phyloP scores from a whole-genome alignment of 2,113 vertebrate genomes.

The Misgurnus mizolepis region DNA sequence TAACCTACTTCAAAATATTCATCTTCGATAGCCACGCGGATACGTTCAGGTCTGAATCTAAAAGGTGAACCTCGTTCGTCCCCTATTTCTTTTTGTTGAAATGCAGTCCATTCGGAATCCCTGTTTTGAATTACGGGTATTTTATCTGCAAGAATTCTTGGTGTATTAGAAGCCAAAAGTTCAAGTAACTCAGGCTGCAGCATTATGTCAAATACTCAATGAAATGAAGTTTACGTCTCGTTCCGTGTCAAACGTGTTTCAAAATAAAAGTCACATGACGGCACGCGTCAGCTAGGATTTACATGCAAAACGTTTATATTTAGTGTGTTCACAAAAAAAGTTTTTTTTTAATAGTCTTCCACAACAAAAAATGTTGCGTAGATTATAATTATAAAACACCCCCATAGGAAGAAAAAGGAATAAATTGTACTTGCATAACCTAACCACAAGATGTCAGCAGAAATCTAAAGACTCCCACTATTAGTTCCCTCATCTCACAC shows the following conservation, averaged over 20 bases:
- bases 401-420: not conserved
- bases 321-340: not conserved
- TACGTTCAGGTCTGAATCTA: conserved; percentile 66
- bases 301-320: not conserved
- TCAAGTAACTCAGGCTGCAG: conserved; percentile 40
- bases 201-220: conserved; percentile 47
- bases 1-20: conserved; percentile 78
- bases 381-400: too few species aligned
- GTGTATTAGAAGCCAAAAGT: conserved; percentile 19
- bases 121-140: conserved; percentile 27
- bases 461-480: not conserved
- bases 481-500: not conserved
- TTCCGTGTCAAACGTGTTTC: conserved; percentile 14
- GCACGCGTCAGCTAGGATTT: not conserved
- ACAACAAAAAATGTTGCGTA: too few species aligned
- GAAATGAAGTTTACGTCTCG: not conserved
- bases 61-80: conserved; percentile 59
- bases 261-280: conserved; percentile 14
- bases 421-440: not conserved
- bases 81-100: not conserved
- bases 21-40: conserved; percentile 72
- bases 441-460: conserved; percentile 44
- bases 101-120: not conserved
- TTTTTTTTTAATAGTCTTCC: not conserved
- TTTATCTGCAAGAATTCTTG: conserved; percentile 26